phyloP scores from a whole-genome alignment of 2,888 invertebrate genomes.

The Dicyrtomina minuta region DNA sequence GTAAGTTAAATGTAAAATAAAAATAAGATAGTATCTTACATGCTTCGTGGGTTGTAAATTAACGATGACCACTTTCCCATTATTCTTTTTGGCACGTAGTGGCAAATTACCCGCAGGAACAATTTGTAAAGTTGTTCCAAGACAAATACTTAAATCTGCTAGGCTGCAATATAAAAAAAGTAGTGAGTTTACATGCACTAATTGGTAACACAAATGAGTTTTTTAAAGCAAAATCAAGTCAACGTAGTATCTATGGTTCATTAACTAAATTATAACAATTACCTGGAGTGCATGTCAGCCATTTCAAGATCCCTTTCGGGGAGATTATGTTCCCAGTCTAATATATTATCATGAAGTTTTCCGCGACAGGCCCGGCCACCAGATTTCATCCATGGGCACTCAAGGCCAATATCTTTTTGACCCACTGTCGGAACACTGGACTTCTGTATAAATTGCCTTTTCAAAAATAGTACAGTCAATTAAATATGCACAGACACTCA shows the following conservation, averaged over 20 bases:
- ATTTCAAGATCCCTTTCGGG: constrained; percentile 81
- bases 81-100: constrained; percentile 76
- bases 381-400: constrained; percentile 66
- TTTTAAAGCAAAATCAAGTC: not conserved
- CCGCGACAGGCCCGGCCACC: constrained; percentile 79
- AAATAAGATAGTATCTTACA: constrained; percentile 61
- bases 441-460: constrained; percentile 79
- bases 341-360: constrained; percentile 77
- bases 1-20: not conserved
- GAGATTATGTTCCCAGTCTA: constrained; percentile 96
- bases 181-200: too few relatives aligned
- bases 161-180: constrained; percentile 64
- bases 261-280: too few relatives aligned
- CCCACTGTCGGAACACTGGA: constrained; percentile 80
- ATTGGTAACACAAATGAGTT: not conserved
- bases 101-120: constrained; percentile 95
- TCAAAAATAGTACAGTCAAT: too few relatives aligned
- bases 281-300: constrained; percentile 86
- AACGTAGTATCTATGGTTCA: not conserved
- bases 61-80: constrained; percentile 86
- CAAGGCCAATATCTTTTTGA: constrained; percentile 67
- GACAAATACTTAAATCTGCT: constrained; percentile 87
- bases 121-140: constrained; percentile 98
- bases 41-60: constrained; percentile 98
- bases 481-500: too few relatives aligned